These are phyloP conservation scores for Ricordea florida DNA, from an alignment of 92 coral and sea anemone species.

Conservation along the genomic window DNA sequence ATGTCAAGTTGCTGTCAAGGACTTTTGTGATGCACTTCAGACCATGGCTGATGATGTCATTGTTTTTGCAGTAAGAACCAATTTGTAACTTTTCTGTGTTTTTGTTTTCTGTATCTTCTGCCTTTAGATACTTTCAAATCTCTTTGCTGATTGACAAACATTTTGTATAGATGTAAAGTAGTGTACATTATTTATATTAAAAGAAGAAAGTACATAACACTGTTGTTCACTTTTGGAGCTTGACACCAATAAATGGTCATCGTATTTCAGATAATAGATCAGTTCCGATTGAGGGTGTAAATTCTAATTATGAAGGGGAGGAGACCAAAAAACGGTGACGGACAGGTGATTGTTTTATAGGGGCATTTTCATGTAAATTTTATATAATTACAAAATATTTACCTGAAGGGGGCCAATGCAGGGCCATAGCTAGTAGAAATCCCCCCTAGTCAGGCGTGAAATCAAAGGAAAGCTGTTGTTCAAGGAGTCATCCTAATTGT, in stretches of 20 bases:
- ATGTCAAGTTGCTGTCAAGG: slow-evolving; percentile 26
- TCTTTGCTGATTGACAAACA: neutral
- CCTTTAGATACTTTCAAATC: neutral
- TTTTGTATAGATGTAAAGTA: neutral
- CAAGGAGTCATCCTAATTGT: neutral
- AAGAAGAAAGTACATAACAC: no score
- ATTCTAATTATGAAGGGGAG: no score
- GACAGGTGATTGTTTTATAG: no score
- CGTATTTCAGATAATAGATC: no score
- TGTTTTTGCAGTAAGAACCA: slow-evolving; percentile 4
- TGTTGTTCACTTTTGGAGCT: no score
- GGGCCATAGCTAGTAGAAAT: no score
- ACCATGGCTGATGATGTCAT: slow-evolving; percentile 1
- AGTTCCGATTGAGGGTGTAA: no score
- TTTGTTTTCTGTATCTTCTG: neutral
- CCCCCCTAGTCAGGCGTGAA: neutral
- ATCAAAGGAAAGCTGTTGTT: neutral
- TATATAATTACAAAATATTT: no score
- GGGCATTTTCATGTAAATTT: no score
- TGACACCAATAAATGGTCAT: no score
- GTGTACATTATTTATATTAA: neutral
- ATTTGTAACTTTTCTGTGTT: neutral
- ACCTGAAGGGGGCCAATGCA: no score
- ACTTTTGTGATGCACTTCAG: slow-evolving; percentile 21
- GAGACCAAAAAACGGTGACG: no score